Evolutionary conservation across 2,888 invertebrate genomes (phyloP), one percentile per base, ranked within the genome.

Genomic region (Dynastes tityus): DNA sequence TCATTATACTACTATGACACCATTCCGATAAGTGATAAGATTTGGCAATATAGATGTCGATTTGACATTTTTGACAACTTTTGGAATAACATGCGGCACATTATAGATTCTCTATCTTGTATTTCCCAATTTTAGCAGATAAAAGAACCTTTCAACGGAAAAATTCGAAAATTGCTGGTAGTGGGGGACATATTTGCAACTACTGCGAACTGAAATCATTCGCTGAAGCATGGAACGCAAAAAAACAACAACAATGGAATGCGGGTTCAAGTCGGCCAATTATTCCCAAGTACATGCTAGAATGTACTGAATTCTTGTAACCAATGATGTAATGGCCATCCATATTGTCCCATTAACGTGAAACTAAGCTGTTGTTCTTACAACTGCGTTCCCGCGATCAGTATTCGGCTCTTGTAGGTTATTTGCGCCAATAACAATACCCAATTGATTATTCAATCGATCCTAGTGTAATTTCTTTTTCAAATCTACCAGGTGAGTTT

Each of bases 371-470:
- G 22, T 63, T 29, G 63, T 29, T 63, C 1, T 13, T 29, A 63
- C 63, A 37, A 11, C 8, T 63, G 27, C 11, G 32, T 29, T 63
- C 29, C 13, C 27, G 29, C 5, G 29, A 63, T 63, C 13, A 29
- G 32, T 32, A 63, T 63, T 29, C 32, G 29, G 2, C 63, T 63
- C 63, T 29, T 27, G 8, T 63, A 29, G 32, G 1, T 63, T 63
- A 63, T 63, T 63, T 63, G 29, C 63, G 29, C 27, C 29, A 32
- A n/a, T 29, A 63, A 27, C 63, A 29, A 63, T 29, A 32, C 13
- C 2, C 32, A 63, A 63, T 63, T 13, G 63, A 63, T 63, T 63
- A 63, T 63, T 63, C 63, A 63, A 63, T 29, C 55, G 16, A 55
- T 6, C 55, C 55, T 63, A 9, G 3, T 53, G 13, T 22, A 58